These are phyloP conservation scores for Pandion haliaetus DNA, from an alignment of 2,113 vertebrate genomes.

Conservation along the genomic window DNA sequence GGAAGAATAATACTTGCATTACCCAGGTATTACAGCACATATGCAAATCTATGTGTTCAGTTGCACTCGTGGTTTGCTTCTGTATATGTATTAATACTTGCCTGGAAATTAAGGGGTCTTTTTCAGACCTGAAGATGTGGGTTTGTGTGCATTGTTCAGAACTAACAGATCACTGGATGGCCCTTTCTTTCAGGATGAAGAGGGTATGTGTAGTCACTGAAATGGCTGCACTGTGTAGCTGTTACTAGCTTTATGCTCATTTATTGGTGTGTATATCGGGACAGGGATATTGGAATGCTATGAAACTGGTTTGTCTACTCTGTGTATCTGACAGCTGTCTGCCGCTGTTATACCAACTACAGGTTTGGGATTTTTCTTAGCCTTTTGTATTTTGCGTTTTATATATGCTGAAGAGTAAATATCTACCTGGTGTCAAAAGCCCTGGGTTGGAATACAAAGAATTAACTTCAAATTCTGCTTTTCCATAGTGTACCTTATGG, in stretches of 20 bases:
- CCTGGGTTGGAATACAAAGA: not conserved
- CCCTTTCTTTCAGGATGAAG: not conserved
- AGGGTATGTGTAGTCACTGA: not conserved
- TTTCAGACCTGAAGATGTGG: not conserved
- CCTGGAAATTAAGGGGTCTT: not conserved
- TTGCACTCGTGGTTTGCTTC: not conserved
- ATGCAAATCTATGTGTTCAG: not conserved
- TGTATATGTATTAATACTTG: not conserved
- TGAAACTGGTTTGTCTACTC: not conserved
- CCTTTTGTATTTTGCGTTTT: not conserved
- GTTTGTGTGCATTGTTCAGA: not conserved
- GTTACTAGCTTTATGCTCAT: not conserved
- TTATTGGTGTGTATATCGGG: not conserved
- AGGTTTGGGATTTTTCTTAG: not conserved
- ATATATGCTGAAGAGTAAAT: not conserved
- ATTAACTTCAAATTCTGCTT: not conserved
- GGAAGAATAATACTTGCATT: not conserved
- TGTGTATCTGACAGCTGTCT: not conserved
- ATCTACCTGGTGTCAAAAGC: not conserved
- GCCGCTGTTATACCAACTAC: not conserved
- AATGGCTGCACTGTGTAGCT: not conserved
- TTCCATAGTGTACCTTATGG: not conserved
- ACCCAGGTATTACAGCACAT: not conserved
- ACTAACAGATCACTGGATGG: not conserved
- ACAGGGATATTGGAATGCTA: not conserved